These are phyloP conservation scores for Vultur gryphus DNA, from an alignment of 2,797 vertebrate species.

Conservation along the genomic window DNA sequence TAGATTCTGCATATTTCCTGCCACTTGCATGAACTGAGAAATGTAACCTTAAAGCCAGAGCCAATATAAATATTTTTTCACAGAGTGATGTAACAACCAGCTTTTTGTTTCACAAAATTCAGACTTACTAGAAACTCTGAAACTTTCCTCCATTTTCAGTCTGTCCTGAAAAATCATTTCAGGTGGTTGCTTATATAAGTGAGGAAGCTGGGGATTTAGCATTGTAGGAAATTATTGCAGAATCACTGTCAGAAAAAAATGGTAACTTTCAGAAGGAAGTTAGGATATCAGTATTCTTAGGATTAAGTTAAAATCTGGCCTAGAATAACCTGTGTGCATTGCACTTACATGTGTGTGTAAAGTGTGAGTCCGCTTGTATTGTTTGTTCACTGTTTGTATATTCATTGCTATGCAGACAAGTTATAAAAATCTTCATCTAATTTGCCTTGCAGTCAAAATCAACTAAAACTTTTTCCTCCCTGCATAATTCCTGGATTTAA, in stretches of 20 bases:
- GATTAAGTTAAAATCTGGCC: neutral
- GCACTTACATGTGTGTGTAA: neutral
- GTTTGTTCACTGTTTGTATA: neutral
- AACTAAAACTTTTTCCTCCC: neutral
- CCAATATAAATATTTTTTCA: constrained; percentile 54
- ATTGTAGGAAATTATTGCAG: neutral
- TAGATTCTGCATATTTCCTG: constrained; percentile 46
- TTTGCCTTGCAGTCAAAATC: neutral
- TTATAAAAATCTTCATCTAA: neutral
- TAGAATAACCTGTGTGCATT: neutral
- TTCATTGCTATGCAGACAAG: neutral
- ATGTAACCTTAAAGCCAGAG: constrained; percentile 28
- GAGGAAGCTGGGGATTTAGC: neutral
- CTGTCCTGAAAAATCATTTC: neutral
- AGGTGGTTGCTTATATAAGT: fast-evolving
- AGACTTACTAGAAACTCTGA: neutral
- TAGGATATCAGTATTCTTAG: neutral
- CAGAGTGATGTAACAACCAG: constrained; percentile 16
- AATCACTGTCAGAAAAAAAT: neutral
- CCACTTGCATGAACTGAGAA: constrained; percentile 41
- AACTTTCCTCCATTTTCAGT: neutral
- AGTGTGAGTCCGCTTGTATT: neutral
- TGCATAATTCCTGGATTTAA: neutral
- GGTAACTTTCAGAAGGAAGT: neutral
- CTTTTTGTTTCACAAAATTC: constrained; percentile 16